A percentile compares a stretch with the other conserved stretches of the same genome.
phyloP scores from a whole-genome alignment of 92 coral and sea anemone species.

The Palythoa grandis region DNA sequence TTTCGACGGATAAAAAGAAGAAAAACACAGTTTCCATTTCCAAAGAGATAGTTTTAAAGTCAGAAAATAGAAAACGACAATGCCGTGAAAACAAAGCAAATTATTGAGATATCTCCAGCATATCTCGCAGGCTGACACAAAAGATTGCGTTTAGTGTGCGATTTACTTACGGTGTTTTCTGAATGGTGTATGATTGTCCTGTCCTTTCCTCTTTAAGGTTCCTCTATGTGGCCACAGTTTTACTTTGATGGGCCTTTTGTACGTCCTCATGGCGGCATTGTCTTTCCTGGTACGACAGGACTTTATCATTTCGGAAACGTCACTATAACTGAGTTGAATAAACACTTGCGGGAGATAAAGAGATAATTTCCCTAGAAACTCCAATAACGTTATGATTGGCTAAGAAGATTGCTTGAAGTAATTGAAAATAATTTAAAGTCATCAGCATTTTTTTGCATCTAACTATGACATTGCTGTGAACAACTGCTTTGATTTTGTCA shows the following conservation, averaged over 20 bases:
- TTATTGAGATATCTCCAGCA: neutral
- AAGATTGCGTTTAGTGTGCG: neutral
- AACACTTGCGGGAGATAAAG: conserved; percentile 45
- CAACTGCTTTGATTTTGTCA: conserved; percentile 8
- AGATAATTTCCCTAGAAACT: conserved; percentile 49
- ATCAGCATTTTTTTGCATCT: conserved; percentile 29
- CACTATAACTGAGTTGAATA: conserved; percentile 38
- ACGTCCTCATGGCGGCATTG: conserved; percentile 46
- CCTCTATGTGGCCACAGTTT: conserved; percentile 43
- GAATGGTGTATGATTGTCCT: neutral
- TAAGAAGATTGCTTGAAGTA: neutral
- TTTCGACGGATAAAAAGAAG: neutral
- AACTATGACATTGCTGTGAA: neutral
- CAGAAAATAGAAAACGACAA: neutral
- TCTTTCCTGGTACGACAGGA: conserved; percentile 45
- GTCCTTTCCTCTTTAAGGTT: conserved; percentile 27
- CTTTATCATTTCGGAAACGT: conserved; percentile 52
- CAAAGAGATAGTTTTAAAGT: conserved; percentile 2
- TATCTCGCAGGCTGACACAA: neutral
- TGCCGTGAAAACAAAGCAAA: conserved; percentile 16
- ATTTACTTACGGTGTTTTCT: conserved; percentile 25
- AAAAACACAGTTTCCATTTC: neutral
- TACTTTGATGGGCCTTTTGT: conserved; percentile 39
- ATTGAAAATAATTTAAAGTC: conserved; percentile 18
- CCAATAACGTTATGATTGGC: conserved; percentile 15